Conservation (phyloP, 1,140 invertebrate species). For the Harpegnathos saltator region DNA sequence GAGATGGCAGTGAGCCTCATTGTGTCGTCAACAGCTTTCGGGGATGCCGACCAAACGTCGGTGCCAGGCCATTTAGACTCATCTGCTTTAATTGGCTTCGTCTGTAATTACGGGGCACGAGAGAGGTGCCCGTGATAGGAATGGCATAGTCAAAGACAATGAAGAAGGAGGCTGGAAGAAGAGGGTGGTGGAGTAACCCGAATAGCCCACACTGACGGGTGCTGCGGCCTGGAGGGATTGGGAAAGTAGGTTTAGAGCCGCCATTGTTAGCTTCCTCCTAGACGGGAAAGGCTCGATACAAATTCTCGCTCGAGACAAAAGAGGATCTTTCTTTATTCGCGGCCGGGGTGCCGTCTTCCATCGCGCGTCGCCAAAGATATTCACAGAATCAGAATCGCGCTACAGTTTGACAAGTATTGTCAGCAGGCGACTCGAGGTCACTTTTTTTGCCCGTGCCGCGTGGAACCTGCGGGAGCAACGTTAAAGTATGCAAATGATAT, state of each 20-base stretch:
- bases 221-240: conserved; percentile 55
- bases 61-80: conserved; percentile 67
- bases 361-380: not conserved
- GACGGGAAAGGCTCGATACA: conserved; percentile 47
- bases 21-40: conserved; percentile 46
- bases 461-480: too few relatives aligned
- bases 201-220: conserved; percentile 52
- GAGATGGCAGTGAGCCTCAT: conserved; percentile 52
- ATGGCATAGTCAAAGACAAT: conserved; percentile 57
- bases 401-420: not conserved
- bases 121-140: conserved; percentile 15
- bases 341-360: not conserved
- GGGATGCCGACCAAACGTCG: conserved; percentile 61
- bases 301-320: conserved; percentile 61
- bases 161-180: conserved; percentile 37
- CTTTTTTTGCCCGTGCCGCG: too few relatives aligned
- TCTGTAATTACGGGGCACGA: conserved; percentile 66
- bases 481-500: not conserved
- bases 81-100: conserved; percentile 73
- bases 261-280: conserved; percentile 55
- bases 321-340: conserved; percentile 15
- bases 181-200: conserved; percentile 31
- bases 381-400: not conserved
- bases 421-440: too few relatives aligned
- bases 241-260: conserved; percentile 56